Evolutionary conservation across 2,888 invertebrate genomes (phyloP), one percentile per base, ranked within the genome.

Genomic region (Zootermopsis nevadensis): DNA sequence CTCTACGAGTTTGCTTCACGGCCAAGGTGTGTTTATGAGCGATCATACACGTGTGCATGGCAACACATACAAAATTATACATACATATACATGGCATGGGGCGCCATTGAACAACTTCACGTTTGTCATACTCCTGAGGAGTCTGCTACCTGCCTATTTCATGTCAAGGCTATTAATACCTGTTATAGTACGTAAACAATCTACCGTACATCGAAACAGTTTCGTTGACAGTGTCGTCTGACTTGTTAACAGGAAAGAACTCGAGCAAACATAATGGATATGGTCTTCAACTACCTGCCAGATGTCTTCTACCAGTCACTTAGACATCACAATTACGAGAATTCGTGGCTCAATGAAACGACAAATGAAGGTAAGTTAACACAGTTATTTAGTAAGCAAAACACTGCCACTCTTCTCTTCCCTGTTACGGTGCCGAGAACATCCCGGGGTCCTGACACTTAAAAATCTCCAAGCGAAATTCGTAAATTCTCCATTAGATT

Each of bases 241-340:
- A 67, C 22, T 67, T 67, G 67, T 30, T 15, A 30, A 27, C 67
- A 30, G n/a, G 19, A 30, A 0, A 27, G 38, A 15, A n/a, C 22
- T 7, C 67, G 4, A 67, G 38, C n/a, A 24, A 27, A 42, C 84
- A 86, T 84, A 69, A 92, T 92, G 92, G 92, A 92, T 89, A 90
- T 92, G 82, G 89, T 91, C 85, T 84, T 80, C 82, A 83, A 82
- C 77, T 92, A 91, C 88, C 89, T 91, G 86, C 91, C 92, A 69
- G 92, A 92, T 86, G 89, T 91, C 66, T 88, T 92, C 86, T 92
- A 91, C 87, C 91, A 91, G 33, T 89, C 90, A 48, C 89, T 91
- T 86, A 88, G 92, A 82, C 89, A 87, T 80, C 91, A 91, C 87
- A 91, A 91, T 86, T 92, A 91, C 86, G 92, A 92, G 85, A 90